phyloP scores from a whole-genome alignment of 2,113 vertebrate species.

The Halichoeres trimaculatus region DNA sequence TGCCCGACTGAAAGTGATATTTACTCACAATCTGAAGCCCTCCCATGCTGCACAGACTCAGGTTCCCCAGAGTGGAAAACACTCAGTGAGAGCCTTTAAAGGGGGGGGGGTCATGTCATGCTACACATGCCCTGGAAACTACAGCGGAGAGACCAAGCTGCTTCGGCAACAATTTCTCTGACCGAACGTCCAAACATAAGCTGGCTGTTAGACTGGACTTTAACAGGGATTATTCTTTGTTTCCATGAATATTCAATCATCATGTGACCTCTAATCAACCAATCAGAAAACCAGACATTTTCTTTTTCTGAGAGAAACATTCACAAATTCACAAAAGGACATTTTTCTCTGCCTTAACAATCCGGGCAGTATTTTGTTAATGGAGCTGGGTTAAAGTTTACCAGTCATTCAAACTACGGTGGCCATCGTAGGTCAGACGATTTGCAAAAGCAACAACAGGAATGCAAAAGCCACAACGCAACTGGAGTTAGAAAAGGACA shows the following conservation, averaged over 20 bases:
- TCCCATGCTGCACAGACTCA: constrained; percentile 48
- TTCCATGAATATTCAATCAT: constrained; percentile 23
- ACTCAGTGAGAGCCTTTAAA: constrained; percentile 32
- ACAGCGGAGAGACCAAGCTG: constrained; percentile 24
- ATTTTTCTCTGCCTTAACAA: neutral
- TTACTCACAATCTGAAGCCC: constrained; percentile 57
- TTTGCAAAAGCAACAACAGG: too few relatives aligned
- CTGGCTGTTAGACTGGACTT: constrained; percentile 10
- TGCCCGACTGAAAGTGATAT: constrained; percentile 69
- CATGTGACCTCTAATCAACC: constrained; percentile 2
- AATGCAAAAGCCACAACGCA: too few relatives aligned
- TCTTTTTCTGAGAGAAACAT: neutral
- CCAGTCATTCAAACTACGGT: too few relatives aligned
- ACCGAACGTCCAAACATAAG: constrained; percentile 25
- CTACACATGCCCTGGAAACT: constrained; percentile 17
- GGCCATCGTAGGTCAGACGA: too few relatives aligned
- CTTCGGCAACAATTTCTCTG: constrained; percentile 10
- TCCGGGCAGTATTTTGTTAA: too few relatives aligned
- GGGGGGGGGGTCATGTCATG: constrained; percentile 13
- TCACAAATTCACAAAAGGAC: neutral
- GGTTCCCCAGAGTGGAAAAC: constrained; percentile 62
- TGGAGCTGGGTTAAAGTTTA: too few relatives aligned
- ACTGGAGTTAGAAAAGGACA: too few relatives aligned
- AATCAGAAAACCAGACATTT: constrained; percentile 5
- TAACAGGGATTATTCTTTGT: constrained; percentile 27